Evolutionary conservation across 2,888 invertebrate species (phyloP).

Genomic region (Patella pellucida): DNA sequence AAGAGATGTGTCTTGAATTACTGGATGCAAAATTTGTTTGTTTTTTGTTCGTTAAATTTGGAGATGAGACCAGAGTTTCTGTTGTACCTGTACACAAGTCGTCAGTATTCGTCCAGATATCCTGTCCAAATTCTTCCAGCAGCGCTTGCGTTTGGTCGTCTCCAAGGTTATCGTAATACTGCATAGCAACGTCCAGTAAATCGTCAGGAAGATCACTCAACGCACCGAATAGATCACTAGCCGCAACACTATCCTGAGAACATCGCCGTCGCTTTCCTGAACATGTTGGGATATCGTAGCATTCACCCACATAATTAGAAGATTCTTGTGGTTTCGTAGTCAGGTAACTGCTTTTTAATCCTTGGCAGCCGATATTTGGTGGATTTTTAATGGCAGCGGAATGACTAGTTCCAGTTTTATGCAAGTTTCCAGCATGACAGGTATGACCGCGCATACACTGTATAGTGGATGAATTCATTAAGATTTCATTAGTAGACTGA

Average conservation of each 20-base stretch:
- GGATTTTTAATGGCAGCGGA: background rate
- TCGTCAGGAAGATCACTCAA: constrained; percentile 32
- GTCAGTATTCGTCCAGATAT: constrained; percentile 22
- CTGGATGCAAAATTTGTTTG: too few species aligned
- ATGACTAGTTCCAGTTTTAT: background rate
- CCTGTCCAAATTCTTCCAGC: constrained; percentile 16
- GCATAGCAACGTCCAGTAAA: constrained; percentile 39
- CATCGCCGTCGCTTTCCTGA: too few species aligned
- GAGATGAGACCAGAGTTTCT: too few species aligned
- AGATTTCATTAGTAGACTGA: too few species aligned
- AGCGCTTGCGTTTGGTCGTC: constrained; percentile 21
- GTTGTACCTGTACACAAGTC: background rate
- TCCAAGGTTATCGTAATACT: constrained; percentile 32
- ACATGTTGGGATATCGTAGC: too few species aligned
- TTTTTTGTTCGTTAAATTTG: too few species aligned
- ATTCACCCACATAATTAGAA: too few species aligned
- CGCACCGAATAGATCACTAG: too few species aligned
- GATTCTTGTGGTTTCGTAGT: background rate
- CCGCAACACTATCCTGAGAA: too few species aligned
- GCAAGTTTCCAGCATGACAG: background rate
- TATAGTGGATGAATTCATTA: too few species aligned
- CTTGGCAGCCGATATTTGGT: background rate
- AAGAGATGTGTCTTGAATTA: too few species aligned
- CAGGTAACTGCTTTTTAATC: background rate
- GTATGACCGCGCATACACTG: background rate